Percentiles rank a stretch among this genome's conserved stretches.
Conservation (phyloP, 2,113 vertebrate genomes). For the Channa maculata region DNA sequence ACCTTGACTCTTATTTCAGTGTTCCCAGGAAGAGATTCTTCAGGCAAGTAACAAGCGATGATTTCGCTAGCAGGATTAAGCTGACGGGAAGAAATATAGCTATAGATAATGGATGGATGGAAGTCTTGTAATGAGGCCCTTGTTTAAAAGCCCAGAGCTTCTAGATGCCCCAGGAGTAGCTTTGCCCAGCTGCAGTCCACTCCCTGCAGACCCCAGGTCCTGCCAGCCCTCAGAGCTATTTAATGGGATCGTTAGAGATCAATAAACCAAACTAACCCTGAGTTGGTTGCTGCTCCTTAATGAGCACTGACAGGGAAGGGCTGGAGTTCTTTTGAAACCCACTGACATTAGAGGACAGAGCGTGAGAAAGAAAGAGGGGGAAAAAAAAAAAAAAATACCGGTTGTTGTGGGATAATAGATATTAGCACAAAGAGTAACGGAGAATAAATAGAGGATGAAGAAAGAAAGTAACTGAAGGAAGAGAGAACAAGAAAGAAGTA, state of each 20-base stretch:
- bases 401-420: too few relatives aligned
- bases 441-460: not conserved
- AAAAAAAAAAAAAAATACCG: constrained; percentile 19
- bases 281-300: constrained; percentile 65
- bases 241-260: constrained; percentile 76
- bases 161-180: constrained; percentile 47
- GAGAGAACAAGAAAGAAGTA: constrained; percentile 14
- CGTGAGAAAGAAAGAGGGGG: not conserved
- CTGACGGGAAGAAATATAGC: constrained; percentile 4
- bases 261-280: constrained; percentile 70
- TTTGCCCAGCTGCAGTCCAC: constrained; percentile 54
- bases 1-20: constrained; percentile 30
- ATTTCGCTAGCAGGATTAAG: constrained; percentile 32
- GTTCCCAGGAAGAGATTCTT: constrained; percentile 23
- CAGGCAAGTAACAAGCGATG: constrained; percentile 37
- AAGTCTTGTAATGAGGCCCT: constrained; percentile 58
- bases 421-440: not conserved
- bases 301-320: constrained; percentile 67
- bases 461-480: constrained; percentile 17
- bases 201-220: constrained; percentile 37
- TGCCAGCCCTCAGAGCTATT: constrained; percentile 54
- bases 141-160: constrained; percentile 32
- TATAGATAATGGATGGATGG: constrained; percentile 22
- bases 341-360: constrained; percentile 35
- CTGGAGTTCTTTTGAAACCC: constrained; percentile 48